Evolutionary conservation across 2,888 invertebrate genomes (phyloP).

Genomic region (Quadriops clusia): DNA sequence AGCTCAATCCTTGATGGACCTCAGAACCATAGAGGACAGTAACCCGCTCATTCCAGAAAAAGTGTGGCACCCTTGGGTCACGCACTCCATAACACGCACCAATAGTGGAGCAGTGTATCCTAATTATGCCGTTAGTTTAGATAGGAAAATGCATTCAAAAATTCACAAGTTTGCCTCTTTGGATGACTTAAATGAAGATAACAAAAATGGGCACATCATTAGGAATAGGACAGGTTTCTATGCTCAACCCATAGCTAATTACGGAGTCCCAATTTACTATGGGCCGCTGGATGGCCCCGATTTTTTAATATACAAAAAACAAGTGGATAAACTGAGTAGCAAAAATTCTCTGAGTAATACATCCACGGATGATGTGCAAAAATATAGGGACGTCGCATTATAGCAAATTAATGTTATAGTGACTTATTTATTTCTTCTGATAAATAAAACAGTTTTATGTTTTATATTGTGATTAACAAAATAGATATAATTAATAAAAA

Average conservation of each 20-base stretch:
- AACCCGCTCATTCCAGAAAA: constrained; percentile 18
- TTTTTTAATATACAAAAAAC: constrained; percentile 35
- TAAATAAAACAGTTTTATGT: too few species aligned
- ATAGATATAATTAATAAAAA: too few species aligned
- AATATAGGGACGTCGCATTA: constrained; percentile 36
- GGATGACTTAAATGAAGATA: constrained; percentile 28
- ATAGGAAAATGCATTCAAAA: constrained; percentile 17
- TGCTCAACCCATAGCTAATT: constrained; percentile 33
- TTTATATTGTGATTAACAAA: too few species aligned
- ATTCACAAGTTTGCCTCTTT: constrained; percentile 31
- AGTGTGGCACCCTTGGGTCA: constrained; percentile 24
- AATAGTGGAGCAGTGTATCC: constrained; percentile 18
- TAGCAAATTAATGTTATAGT: constrained; percentile 20
- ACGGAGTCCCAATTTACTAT: constrained; percentile 36
- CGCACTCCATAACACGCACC: constrained; percentile 25
- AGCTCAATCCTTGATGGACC: constrained; percentile 34
- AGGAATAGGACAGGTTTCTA: constrained; percentile 33
- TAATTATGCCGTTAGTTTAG: constrained; percentile 19
- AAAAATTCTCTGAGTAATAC: constrained; percentile 35
- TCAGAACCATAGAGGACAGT: constrained; percentile 27
- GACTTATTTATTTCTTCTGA: too few species aligned
- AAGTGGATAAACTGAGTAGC: constrained; percentile 29
- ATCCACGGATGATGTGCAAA: constrained; percentile 37
- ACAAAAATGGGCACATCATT: constrained; percentile 24
- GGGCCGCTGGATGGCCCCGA: constrained; percentile 36